Conservation (phyloP, 1,140 invertebrate species). For the Brachionus asplanchnoidis region DNA sequence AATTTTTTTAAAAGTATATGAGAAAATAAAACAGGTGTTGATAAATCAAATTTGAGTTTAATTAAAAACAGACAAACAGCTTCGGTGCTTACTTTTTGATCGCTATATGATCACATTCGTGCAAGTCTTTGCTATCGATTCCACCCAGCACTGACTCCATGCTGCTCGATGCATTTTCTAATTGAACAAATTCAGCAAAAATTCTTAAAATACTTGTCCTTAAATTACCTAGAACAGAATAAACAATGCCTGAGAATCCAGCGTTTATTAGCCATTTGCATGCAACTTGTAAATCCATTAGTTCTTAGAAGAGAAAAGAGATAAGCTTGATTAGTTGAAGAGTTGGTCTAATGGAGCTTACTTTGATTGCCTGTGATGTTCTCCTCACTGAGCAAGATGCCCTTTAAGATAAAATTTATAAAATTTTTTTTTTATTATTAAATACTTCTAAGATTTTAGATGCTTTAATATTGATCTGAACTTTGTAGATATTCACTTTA, state of each 20-base stretch:
- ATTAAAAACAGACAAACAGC: not conserved
- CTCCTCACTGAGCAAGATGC: not conserved
- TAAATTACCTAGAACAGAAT: not conserved
- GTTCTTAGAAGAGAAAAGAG: not conserved
- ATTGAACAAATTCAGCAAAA: not conserved
- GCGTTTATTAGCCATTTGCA: not conserved
- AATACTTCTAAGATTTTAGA: not conserved
- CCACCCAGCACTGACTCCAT: not conserved
- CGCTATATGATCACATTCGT: slow-evolving; percentile 1
- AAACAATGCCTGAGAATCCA: not conserved
- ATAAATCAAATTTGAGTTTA: not conserved
- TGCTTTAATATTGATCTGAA: not conserved
- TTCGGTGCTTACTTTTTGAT: not conserved
- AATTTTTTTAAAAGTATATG: not conserved
- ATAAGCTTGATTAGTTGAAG: not conserved
- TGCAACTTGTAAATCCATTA: not conserved
- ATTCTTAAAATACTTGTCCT: not conserved
- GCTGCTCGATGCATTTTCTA: not conserved
- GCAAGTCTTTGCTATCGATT: not conserved
- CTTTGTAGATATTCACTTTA: not conserved
- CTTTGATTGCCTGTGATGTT: not conserved
- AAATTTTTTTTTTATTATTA: not conserved
- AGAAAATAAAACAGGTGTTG: slow-evolving; percentile 13
- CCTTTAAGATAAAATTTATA: not conserved
- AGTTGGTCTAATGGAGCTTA: not conserved